Evolutionary conservation across 2,888 invertebrate genomes (phyloP).

Genomic region (Pachymerium ferrugineum): DNA sequence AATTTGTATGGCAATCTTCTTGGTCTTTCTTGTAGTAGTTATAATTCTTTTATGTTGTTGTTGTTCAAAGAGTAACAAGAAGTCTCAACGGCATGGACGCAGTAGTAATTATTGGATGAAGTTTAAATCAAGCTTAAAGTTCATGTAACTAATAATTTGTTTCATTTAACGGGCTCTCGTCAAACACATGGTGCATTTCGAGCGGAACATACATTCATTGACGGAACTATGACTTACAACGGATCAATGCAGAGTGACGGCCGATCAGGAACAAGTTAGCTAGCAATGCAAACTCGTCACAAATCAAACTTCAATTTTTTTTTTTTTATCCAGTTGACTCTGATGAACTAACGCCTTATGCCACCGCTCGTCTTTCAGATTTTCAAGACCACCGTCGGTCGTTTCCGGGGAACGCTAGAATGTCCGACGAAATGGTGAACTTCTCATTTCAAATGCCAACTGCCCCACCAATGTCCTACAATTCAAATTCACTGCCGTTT

Average conservation of each 20-base stretch:
- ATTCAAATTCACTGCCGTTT: slow-evolving; percentile 1
- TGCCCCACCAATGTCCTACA: slow-evolving; percentile 28
- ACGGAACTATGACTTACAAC: not conserved
- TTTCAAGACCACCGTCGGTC: slow-evolving; percentile 11
- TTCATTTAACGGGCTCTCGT: not conserved
- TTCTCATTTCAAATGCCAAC: not conserved
- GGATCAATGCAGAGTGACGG: slow-evolving; percentile 11
- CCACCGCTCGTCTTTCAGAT: not conserved
- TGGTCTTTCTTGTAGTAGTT: not conserved
- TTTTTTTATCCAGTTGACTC: not conserved
- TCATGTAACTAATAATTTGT: not conserved
- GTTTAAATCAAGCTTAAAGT: not conserved
- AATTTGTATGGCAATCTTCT: not conserved
- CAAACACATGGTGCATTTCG: not conserved
- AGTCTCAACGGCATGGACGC: not conserved
- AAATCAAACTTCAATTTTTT: too few relatives aligned
- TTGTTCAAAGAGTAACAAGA: not conserved
- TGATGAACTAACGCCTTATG: not conserved
- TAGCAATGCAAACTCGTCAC: not conserved
- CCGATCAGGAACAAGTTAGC: not conserved
- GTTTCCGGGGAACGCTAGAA: not conserved
- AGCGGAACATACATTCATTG: not conserved
- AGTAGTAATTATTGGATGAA: not conserved
- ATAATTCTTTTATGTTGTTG: not conserved
- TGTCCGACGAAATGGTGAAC: not conserved